These are phyloP conservation scores for Melanotaenia trifasciata DNA, from an alignment of 2,797 vertebrate species.

Conservation along the genomic window DNA sequence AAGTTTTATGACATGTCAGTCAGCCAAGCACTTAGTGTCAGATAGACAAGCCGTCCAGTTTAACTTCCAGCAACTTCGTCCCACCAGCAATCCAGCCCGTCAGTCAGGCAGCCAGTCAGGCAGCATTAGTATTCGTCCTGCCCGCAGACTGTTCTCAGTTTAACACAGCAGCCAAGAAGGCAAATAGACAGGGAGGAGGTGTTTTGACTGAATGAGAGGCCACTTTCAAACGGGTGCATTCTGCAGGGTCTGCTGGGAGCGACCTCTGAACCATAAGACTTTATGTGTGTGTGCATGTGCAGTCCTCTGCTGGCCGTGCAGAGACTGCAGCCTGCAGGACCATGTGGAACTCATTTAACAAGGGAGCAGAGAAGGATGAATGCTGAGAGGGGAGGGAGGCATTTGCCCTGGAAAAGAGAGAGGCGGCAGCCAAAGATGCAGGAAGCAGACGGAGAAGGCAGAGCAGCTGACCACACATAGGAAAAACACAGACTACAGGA, in stretches of 20 bases:
- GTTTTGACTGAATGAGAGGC: slow-evolving; percentile 60
- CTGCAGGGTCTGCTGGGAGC: slow-evolving; percentile 60
- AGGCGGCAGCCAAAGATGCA: slow-evolving; percentile 39
- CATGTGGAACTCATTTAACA: slow-evolving; percentile 78
- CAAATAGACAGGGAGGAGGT: slow-evolving; percentile 17
- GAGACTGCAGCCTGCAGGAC: slow-evolving; percentile 62
- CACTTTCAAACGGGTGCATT: slow-evolving; percentile 67
- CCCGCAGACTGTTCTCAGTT: slow-evolving; percentile 50
- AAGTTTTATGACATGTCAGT: slow-evolving; percentile 56
- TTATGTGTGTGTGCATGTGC: slow-evolving; percentile 16
- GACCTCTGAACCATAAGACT: slow-evolving; percentile 68
- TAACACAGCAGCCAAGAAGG: slow-evolving; percentile 47
- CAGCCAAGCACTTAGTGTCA: slow-evolving; percentile 59
- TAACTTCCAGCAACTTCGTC: slow-evolving; percentile 58
- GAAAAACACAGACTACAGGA: slow-evolving; percentile 45
- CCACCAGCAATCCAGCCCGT: slow-evolving; percentile 56
- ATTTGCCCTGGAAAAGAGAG: slow-evolving; percentile 54
- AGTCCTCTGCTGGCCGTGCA: slow-evolving; percentile 35
- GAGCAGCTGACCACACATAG: slow-evolving; percentile 55
- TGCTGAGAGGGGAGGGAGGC: slow-evolving; percentile 40
- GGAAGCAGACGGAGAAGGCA: slow-evolving; percentile 62
- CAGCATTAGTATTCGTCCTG: slow-evolving; percentile 58
- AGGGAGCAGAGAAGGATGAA: slow-evolving; percentile 59
- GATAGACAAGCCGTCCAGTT: slow-evolving; percentile 55
- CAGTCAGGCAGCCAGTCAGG: slow-evolving; percentile 52